Evolutionary conservation across 2,797 vertebrate species (phyloP).

Genomic region (Danio jaintianensis): DNA sequence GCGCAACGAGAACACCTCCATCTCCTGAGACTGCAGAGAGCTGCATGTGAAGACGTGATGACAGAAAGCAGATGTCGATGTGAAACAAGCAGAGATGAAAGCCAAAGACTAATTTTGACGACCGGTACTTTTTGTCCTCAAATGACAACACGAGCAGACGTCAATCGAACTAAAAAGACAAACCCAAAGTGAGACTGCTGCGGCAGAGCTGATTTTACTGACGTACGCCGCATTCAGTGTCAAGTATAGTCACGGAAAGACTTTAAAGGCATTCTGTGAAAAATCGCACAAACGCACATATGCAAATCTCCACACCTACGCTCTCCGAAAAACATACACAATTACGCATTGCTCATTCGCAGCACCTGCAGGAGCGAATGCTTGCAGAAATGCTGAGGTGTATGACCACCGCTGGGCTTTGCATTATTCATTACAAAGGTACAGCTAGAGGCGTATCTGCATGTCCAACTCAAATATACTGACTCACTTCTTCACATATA

Average conservation of each 20-base stretch:
- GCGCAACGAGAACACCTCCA: not conserved
- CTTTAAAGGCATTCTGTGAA: not conserved
- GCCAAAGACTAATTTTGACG: not conserved
- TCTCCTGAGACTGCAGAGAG: not conserved
- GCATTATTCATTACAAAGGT: conserved; percentile 46
- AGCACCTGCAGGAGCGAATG: conserved; percentile 14
- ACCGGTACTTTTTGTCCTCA: not conserved
- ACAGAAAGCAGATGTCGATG: not conserved
- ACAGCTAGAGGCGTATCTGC: conserved; percentile 45
- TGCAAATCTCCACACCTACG: conserved; percentile 17
- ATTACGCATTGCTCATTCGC: conserved; percentile 29
- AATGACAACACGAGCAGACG: not conserved
- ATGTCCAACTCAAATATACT: conserved; percentile 38
- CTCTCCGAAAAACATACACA: conserved; percentile 32
- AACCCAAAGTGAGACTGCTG: not conserved
- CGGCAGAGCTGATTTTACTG: not conserved
- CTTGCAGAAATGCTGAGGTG: conserved; percentile 29
- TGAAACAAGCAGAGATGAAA: not conserved
- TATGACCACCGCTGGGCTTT: conserved; percentile 23
- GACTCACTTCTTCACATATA: conserved; percentile 21
- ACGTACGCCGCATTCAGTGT: not conserved
- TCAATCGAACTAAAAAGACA: not conserved
- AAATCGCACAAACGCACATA: conserved; percentile 2
- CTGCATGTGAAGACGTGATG: not conserved
- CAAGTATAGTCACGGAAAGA: not conserved